Evolutionary conservation across 2,113 vertebrate species (phyloP).

Genomic region (Corythaixoides concolor): DNA sequence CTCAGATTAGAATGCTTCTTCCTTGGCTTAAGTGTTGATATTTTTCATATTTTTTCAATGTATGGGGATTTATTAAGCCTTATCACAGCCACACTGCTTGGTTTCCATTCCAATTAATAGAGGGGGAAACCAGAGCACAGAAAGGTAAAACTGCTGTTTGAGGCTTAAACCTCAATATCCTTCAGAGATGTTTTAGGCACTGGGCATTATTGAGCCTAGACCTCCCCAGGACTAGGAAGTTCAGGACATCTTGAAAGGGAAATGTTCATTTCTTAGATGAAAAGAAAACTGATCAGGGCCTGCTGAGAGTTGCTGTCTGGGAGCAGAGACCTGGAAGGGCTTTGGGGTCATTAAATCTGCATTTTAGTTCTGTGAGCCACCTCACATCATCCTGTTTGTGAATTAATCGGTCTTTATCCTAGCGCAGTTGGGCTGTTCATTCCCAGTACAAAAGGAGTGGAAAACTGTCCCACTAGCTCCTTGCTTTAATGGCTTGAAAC

Average conservation of each 20-base stretch:
- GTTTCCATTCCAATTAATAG: background rate
- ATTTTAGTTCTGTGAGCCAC: background rate
- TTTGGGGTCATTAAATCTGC: background rate
- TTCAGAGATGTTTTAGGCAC: background rate
- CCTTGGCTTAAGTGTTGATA: background rate
- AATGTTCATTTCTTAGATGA: background rate
- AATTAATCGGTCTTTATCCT: background rate
- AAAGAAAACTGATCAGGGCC: background rate
- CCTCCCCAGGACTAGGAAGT: background rate
- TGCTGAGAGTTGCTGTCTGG: background rate
- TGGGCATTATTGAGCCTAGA: background rate
- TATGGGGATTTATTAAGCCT: background rate
- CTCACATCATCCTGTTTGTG: background rate
- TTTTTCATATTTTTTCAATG: background rate
- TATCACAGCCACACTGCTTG: background rate
- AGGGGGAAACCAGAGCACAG: background rate
- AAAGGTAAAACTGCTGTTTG: background rate
- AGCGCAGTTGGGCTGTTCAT: background rate
- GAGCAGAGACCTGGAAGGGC: background rate
- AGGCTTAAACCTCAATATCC: background rate
- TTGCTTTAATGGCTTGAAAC: background rate
- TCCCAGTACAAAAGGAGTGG: background rate
- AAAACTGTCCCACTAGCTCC: background rate
- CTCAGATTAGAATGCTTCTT: background rate
- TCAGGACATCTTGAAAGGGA: background rate